Conservation (phyloP, 2,113 vertebrate species). For the Calyptommatus sinebrachiatus region DNA sequence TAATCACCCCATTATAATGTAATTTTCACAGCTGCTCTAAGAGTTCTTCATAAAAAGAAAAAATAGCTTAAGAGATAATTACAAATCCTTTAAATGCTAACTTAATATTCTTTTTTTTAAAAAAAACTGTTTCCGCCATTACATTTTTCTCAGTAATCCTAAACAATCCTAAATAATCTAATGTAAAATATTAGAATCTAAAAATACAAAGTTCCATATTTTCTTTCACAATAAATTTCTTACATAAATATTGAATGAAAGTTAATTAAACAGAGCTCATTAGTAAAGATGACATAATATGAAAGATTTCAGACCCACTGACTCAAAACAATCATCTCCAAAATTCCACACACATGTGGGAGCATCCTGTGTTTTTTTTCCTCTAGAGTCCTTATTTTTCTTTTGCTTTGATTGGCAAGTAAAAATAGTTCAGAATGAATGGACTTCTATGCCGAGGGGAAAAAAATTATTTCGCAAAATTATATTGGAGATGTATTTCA, state of each 20-base stretch:
- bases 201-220: conserved; percentile 20
- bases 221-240: conserved; percentile 39
- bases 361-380: conserved; percentile 45
- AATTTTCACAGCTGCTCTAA: not conserved
- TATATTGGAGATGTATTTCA: conserved; percentile 30
- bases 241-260: conserved; percentile 45
- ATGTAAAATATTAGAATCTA: conserved; percentile 12
- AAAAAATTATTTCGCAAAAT: conserved; percentile 60
- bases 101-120: not conserved
- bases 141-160: not conserved
- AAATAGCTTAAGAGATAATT: too few relatives aligned
- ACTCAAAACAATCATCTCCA: conserved; percentile 49
- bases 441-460: conserved; percentile 48
- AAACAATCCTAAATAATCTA: conserved; percentile 20
- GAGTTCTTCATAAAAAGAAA: not conserved
- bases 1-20: not conserved
- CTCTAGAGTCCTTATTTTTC: conserved; percentile 53
- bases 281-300: conserved; percentile 55
- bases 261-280: conserved; percentile 55
- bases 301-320: conserved; percentile 52
- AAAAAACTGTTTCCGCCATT: not conserved
- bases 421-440: conserved; percentile 57
- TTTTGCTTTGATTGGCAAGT: conserved; percentile 59
- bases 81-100: not conserved
- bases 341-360: conserved; percentile 49